Evolutionary conservation across 1,140 invertebrate species (phyloP).

Genomic region (Hormaphis cornu): DNA sequence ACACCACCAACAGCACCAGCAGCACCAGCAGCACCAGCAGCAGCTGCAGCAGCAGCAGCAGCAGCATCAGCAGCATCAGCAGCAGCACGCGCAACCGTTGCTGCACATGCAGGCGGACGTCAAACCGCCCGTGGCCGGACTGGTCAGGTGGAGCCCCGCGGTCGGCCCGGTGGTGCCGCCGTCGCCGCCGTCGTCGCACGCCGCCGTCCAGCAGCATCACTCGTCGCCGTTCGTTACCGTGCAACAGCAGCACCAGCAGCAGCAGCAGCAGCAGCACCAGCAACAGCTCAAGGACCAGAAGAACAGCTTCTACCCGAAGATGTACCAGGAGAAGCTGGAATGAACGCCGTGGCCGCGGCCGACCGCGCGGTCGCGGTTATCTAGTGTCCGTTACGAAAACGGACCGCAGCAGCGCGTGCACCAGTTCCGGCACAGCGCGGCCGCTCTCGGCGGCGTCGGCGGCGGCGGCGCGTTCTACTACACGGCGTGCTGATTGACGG

Average conservation of each 20-base stretch:
- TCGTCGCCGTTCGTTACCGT: neutral
- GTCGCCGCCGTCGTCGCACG: conserved; percentile 13
- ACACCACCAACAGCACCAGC: conserved; percentile 46
- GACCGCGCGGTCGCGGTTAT: neutral
- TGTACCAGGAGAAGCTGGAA: conserved; percentile 25
- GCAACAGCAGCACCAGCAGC: conserved; percentile 12
- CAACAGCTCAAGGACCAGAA: neutral
- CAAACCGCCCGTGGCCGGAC: conserved; percentile 46
- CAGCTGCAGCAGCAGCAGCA: conserved; percentile 7
- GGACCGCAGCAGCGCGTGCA: neutral
- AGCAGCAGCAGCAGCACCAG: neutral
- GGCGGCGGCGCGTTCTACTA: too few relatives aligned
- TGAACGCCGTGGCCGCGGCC: conserved; percentile 1
- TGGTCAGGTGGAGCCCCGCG: conserved; percentile 14
- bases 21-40: conserved; percentile 38
- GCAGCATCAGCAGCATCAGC: conserved; percentile 36
- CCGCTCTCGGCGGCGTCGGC: neutral
- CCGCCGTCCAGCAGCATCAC: neutral
- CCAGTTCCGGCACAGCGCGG: neutral
- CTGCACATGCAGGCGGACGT: conserved; percentile 43
- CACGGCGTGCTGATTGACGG: neutral
- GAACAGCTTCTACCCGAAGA: conserved; percentile 1
- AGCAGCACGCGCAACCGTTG: conserved; percentile 21
- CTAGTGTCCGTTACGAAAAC: conserved; percentile 12
- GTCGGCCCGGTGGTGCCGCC: conserved; percentile 34